Evolutionary conservation across 2,113 vertebrate species (phyloP), one percentile per base, ranked within the genome.

Genomic region (Oncorhynchus nerka): DNA sequence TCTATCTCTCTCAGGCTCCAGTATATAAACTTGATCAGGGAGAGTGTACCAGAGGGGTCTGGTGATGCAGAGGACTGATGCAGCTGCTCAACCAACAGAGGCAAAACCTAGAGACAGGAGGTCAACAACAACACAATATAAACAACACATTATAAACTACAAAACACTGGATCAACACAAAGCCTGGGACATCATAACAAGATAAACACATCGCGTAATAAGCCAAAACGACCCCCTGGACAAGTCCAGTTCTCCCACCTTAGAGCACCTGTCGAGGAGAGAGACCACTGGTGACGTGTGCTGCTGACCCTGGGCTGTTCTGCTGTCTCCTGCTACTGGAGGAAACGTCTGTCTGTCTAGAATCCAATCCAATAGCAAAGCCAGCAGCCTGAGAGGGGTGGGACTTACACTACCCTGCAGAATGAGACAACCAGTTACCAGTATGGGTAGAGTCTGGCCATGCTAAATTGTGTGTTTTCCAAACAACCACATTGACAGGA

Each of bases 331-430:
- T 79, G 70, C 82, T 75, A 85, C 89, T 57, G 92, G 84, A 20
- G 67, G 77, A 72, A 92, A 22, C 15, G 91, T 90, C 66, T 92
- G 89, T 62, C 91, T 82, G 65, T 95, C 93, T 39, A 95, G 92
- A 30, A 96, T 89, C 95, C 97, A 97, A 79, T 98, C 95, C 89
- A 97, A 90, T 51, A 97, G 88, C 69, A 91, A 77, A 65, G 85
- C 83, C 83, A 96, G 76, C 68, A 97, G 93, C 70, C 95, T 94
- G 79, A 90, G 88, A 45, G 89, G 76, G 77, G 90, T 85, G 65
- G 82, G 80, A 87, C 90, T 92, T 74, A 75, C 4, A 64, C 85
- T 74, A 51, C 76, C 73, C 95, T 97, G 76, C 55, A 57, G 13
- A 15, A 57, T 57, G 55, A 45, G 9, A 51, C n/a, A 22, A n/a